phyloP scores from a whole-genome alignment of 2,888 invertebrate genomes.

The Brachypalpus laphriformis region DNA sequence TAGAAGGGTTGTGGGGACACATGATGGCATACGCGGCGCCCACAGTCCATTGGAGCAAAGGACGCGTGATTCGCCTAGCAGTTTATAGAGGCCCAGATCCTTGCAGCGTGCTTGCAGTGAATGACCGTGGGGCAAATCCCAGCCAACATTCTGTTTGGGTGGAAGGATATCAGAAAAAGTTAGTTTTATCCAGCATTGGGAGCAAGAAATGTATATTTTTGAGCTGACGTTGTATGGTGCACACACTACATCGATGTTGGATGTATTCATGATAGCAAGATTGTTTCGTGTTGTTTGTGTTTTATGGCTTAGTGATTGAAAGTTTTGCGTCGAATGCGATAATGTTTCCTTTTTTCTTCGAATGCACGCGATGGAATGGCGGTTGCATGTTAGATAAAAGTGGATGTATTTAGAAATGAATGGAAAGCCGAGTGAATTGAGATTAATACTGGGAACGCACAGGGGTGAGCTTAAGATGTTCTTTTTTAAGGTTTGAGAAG shows the following conservation, averaged over 20 bases:
- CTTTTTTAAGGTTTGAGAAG: too few relatives aligned
- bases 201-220: slow-evolving; percentile 7
- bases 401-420: slow-evolving; percentile 42
- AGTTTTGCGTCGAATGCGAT: slow-evolving; percentile 29
- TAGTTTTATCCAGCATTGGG: slow-evolving; percentile 37
- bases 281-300: slow-evolving; percentile 17
- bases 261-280: background rate
- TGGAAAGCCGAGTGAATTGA: slow-evolving; percentile 23
- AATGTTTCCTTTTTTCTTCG: background rate
- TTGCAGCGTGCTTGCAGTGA: slow-evolving; percentile 90
- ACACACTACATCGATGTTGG: slow-evolving; percentile 6
- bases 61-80: slow-evolving; percentile 90
- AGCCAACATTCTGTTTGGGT: slow-evolving; percentile 84
- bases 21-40: slow-evolving; percentile 90
- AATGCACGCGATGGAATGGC: slow-evolving; percentile 5
- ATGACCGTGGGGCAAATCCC: slow-evolving; percentile 90
- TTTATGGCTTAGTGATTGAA: slow-evolving; percentile 55
- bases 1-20: slow-evolving; percentile 92
- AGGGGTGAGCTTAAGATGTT: background rate
- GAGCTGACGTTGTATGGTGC: background rate
- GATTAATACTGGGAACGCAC: slow-evolving; percentile 32
- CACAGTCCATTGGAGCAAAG: slow-evolving; percentile 93
- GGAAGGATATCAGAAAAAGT: slow-evolving; percentile 32
- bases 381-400: slow-evolving; percentile 47
- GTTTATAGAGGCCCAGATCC: slow-evolving; percentile 92